These are phyloP conservation scores for Ibidorhyncha struthersii DNA, from an alignment of 2,113 vertebrate genomes.

Conservation along the genomic window DNA sequence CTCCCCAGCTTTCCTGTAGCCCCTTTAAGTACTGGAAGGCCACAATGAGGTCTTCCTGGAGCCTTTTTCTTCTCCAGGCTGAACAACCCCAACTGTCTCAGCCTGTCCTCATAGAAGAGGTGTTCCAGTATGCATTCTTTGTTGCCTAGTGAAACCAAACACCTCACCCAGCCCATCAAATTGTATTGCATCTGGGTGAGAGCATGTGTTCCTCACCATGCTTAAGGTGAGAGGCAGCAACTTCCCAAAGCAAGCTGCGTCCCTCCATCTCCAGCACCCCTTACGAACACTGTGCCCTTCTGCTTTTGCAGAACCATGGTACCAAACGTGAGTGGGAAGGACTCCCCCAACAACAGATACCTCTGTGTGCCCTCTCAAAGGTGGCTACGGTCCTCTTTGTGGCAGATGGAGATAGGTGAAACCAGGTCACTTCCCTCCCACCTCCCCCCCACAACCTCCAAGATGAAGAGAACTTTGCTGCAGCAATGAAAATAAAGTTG, in stretches of 20 bases:
- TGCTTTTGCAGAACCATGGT: background rate
- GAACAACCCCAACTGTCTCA: too few species aligned
- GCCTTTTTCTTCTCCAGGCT: too few species aligned
- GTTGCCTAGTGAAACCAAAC: background rate
- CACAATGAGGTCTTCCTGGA: too few species aligned
- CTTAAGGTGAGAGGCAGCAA: background rate
- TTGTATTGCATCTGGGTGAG: fast-evolving
- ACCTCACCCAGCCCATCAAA: background rate
- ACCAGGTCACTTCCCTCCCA: background rate
- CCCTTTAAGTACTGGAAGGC: too few species aligned
- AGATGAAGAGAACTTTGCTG: background rate
- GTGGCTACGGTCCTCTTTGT: fast-evolving
- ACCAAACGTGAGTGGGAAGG: fast-evolving
- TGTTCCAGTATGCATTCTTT: too few species aligned
- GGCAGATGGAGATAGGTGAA: background rate
- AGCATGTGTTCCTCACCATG: background rate
- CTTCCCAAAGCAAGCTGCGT: background rate
- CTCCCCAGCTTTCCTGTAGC: background rate
- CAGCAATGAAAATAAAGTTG: background rate
- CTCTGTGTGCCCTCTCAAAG: background rate
- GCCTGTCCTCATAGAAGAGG: too few species aligned
- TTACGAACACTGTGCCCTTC: background rate
- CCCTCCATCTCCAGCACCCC: background rate
- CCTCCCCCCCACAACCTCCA: background rate
- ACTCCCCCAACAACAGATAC: background rate